These are phyloP conservation scores for Petrocephalus zakoni DNA, from an alignment of 2,113 vertebrate species.

Conservation along the genomic window DNA sequence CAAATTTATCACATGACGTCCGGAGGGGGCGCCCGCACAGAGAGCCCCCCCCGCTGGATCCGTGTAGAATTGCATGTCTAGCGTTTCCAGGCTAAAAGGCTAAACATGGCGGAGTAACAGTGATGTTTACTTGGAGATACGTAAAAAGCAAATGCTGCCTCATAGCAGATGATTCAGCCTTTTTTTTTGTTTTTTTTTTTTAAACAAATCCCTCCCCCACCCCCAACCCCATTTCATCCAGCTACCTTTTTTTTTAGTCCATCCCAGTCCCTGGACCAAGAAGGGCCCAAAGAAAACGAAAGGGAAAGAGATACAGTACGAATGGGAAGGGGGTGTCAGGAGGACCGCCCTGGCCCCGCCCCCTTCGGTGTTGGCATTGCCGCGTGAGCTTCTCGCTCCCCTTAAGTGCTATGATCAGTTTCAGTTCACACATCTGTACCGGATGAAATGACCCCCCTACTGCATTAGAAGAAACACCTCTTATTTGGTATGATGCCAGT, in stretches of 20 bases:
- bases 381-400: slow-evolving; percentile 58
- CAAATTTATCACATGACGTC: slow-evolving; percentile 18
- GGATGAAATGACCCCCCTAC: slow-evolving; percentile 64
- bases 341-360: not conserved
- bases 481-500: slow-evolving; percentile 71
- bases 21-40: not conserved
- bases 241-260: slow-evolving; percentile 39
- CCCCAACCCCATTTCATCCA: slow-evolving; percentile 39
- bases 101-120: slow-evolving; percentile 61
- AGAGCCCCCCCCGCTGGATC: slow-evolving; percentile 1
- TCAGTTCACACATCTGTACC: slow-evolving; percentile 57
- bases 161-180: slow-evolving; percentile 52
- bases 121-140: slow-evolving; percentile 65
- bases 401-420: slow-evolving; percentile 68
- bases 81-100: slow-evolving; percentile 57
- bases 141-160: slow-evolving; percentile 41
- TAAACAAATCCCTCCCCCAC: not conserved
- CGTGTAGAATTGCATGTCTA: slow-evolving; percentile 50
- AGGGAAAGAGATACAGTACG: slow-evolving; percentile 51
- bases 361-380: slow-evolving; percentile 54
- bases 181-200: slow-evolving; percentile 39
- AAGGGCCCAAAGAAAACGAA: slow-evolving; percentile 35
- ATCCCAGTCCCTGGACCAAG: slow-evolving; percentile 32
- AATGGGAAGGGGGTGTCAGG: slow-evolving; percentile 38
- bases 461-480: slow-evolving; percentile 66